A percentile compares a stretch with the other conserved stretches of the same genome.
phyloP scores from a whole-genome alignment of 2,888 invertebrate species.

The Metellina segmentata region DNA sequence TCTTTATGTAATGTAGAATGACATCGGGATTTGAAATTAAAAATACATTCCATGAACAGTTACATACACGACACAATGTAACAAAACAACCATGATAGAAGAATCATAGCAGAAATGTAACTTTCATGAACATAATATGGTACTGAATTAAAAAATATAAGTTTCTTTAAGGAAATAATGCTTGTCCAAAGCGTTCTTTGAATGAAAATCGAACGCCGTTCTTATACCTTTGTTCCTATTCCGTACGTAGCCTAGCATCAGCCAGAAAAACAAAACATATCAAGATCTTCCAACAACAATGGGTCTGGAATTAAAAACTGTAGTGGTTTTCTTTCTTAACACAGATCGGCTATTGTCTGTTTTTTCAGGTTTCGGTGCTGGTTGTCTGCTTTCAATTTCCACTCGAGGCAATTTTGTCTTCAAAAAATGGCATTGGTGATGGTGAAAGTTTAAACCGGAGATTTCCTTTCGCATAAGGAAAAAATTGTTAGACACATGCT shows the following conservation, averaged over 20 bases:
- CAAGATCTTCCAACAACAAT: conserved; percentile 74
- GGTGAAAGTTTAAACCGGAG: not conserved
- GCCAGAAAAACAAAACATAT: conserved; percentile 76
- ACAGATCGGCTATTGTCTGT: conserved; percentile 53
- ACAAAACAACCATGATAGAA: no score
- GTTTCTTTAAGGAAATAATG: no score
- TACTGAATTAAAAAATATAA: no score
- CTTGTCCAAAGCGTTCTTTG: no score
- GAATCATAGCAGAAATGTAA: no score
- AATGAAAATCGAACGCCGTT: conserved; percentile 21
- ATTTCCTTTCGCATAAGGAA: no score
- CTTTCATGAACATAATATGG: no score
- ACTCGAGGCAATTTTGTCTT: not conserved
- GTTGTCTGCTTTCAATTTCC: conserved; percentile 24
- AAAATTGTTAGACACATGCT: no score
- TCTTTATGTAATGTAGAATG: no score
- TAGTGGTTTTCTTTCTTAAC: conserved; percentile 13
- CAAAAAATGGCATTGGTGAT: conserved; percentile 19
- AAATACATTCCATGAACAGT: no score
- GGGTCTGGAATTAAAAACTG: conserved; percentile 61
- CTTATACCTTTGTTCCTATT: conserved; percentile 52
- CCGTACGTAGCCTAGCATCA: conserved; percentile 70
- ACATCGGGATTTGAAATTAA: no score
- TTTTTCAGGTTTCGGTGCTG: conserved; percentile 69
- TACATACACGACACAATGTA: no score